Percentiles rank a stretch among this genome's conserved stretches.
Conservation (phyloP, 2,113 vertebrate species). For the Aegotheles bennettii region DNA sequence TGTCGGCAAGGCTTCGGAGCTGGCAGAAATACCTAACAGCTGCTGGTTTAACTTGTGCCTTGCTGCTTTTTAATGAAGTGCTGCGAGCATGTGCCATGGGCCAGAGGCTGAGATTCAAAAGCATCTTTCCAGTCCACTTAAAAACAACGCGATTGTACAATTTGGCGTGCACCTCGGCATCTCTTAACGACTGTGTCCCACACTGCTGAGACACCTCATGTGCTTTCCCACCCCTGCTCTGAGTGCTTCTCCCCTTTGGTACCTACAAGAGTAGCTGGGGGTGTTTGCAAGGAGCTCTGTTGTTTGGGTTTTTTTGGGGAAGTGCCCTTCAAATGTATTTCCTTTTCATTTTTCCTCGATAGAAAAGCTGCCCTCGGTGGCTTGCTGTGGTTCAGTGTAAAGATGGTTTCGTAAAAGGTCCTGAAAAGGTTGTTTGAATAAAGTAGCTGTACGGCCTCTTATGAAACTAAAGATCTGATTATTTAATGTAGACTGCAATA, state of each 20-base stretch:
- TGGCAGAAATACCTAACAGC: neutral
- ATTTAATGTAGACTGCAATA: constrained; percentile 24
- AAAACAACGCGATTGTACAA: neutral
- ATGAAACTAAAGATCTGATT: constrained; percentile 20
- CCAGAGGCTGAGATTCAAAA: neutral
- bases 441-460: neutral
- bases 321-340: neutral
- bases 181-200: neutral
- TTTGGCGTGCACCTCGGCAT: neutral
- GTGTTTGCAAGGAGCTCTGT: neutral
- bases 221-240: neutral
- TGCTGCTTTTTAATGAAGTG: neutral
- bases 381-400: neutral
- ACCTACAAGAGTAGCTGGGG: neutral
- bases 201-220: neutral
- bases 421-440: neutral
- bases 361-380: neutral
- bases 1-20: neutral
- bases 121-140: neutral
- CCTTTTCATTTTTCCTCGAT: neutral
- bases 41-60: neutral
- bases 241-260: rapidly evolving
- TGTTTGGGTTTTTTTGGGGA: neutral
- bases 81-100: neutral
- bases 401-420: neutral